phyloP scores from a whole-genome alignment of 2,797 vertebrate species.

The Onychomys leucogaster region DNA sequence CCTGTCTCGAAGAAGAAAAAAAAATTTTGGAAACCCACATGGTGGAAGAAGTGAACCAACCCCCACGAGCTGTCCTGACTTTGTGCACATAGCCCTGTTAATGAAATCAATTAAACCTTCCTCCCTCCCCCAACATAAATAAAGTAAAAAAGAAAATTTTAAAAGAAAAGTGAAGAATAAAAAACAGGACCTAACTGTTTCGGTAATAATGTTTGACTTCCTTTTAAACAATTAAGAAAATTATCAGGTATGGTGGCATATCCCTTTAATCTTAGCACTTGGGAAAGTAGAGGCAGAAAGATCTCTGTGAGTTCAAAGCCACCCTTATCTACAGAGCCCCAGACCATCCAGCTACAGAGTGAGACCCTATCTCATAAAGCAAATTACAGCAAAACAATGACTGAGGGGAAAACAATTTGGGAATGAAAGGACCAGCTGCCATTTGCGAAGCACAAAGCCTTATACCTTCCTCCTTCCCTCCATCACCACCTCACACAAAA shows the following conservation, averaged over 20 bases:
- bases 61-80: background rate
- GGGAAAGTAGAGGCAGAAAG: background rate
- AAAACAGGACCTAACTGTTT: background rate
- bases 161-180: background rate
- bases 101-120: background rate
- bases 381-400: background rate
- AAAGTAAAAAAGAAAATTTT: background rate
- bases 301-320: background rate
- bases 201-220: background rate
- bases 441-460: conserved; percentile 18
- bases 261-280: background rate
- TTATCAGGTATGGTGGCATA: background rate
- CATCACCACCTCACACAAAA: background rate
- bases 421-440: background rate
- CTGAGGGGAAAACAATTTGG: background rate
- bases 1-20: too few species aligned
- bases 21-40: background rate
- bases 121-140: background rate
- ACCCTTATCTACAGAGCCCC: background rate
- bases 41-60: background rate
- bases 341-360: background rate
- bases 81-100: background rate
- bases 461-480: background rate
- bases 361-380: background rate
- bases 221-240: background rate